Evolutionary conservation across 2,113 vertebrate species (phyloP).

Genomic region (Onychostruthus taczanowskii): DNA sequence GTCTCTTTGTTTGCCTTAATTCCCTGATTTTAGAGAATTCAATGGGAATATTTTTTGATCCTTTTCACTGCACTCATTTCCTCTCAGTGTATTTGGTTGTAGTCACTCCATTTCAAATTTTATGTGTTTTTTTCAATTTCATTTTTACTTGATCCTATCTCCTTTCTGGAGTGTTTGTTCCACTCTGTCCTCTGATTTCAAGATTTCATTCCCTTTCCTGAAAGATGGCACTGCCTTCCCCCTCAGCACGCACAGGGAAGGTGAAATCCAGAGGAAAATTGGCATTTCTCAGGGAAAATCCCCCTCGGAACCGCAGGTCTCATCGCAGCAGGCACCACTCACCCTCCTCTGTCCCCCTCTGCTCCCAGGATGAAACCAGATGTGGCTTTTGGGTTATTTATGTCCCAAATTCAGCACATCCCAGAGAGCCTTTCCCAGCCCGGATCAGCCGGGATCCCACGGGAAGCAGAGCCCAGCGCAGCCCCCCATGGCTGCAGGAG

Average conservation of each 20-base stretch:
- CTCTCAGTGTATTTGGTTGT: background rate
- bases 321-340: background rate
- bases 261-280: background rate
- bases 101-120: background rate
- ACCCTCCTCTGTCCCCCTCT: rapidly evolving
- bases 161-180: no score
- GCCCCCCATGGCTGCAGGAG: background rate
- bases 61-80: background rate
- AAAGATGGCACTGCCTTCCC: background rate
- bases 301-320: rapidly evolving
- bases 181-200: background rate
- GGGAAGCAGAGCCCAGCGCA: slow-evolving; percentile 5
- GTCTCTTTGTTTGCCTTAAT: background rate
- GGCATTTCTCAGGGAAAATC: background rate
- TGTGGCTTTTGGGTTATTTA: background rate
- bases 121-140: background rate
- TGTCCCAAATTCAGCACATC: background rate
- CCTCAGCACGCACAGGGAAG: background rate
- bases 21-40: background rate
- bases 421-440: slow-evolving; percentile 1
- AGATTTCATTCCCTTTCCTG: background rate
- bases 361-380: background rate
- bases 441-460: background rate
- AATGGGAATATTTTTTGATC: background rate
- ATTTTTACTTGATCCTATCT: background rate